A percentile compares a stretch with the other conserved stretches of the same genome.
These are phyloP conservation scores for Aplodontia rufa DNA, from an alignment of 2,113 vertebrate genomes.

Conservation along the genomic window DNA sequence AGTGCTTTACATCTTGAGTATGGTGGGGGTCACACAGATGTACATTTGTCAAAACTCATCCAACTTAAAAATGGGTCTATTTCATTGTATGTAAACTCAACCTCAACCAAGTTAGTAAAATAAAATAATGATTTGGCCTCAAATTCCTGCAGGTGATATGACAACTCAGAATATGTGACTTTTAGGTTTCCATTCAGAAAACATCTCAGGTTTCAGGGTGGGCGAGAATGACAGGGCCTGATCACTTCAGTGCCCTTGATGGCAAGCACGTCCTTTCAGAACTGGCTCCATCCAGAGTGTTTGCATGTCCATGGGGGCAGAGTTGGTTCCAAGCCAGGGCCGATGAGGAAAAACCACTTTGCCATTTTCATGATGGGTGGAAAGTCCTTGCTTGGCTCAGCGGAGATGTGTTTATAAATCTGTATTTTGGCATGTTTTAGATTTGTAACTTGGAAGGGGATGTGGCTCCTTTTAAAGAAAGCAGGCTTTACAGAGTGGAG, in stretches of 20 bases:
- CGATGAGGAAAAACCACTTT: not conserved
- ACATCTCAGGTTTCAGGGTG: not conserved
- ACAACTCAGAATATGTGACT: not conserved
- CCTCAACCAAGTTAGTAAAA: not conserved
- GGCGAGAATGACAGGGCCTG: too few relatives aligned
- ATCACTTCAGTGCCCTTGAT: accelerated
- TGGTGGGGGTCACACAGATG: not conserved
- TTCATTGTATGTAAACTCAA: not conserved
- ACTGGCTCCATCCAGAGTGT: not conserved
- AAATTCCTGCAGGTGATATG: accelerated
- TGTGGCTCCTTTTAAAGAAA: not conserved
- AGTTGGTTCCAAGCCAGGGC: not conserved
- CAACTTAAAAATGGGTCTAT: not conserved
- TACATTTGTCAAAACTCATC: not conserved
- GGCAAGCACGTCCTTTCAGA: not conserved
- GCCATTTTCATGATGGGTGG: not conserved
- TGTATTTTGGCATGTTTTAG: not conserved
- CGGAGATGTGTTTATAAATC: constrained; percentile 65
- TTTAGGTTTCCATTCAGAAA: not conserved
- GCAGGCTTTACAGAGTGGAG: not conserved
- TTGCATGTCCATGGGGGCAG: not conserved
- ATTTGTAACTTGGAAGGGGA: not conserved
- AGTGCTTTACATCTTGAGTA: not conserved
- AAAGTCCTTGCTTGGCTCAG: constrained; percentile 40
- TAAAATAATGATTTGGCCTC: not conserved